Evolutionary conservation across 2,113 vertebrate species (phyloP), one percentile per base, ranked within the genome.

Genomic region (Anas platyrhynchos): DNA sequence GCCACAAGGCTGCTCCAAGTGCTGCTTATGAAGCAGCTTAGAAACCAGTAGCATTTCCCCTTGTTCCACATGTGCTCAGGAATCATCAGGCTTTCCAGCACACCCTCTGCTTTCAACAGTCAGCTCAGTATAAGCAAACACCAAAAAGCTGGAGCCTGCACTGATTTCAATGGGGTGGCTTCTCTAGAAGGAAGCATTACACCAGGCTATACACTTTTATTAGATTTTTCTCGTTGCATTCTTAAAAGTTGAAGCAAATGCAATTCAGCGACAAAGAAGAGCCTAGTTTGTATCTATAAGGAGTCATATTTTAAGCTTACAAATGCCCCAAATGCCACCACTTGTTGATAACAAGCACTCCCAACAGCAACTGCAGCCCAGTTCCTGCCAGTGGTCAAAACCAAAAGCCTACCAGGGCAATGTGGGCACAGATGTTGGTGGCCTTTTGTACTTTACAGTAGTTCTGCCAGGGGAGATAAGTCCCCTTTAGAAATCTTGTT

Each of bases 1-100:
- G 59, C 95, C 94, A 88, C 88, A 86, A 93, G 83, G 91, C 76
- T 90, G 72, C 85, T 93, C 79, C 88, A 76, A 88, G 27, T 63
- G 76, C 90, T 94, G 76, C 56, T 63, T 36, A 38, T n/a, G 65
- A 67, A 74, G 63, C 59, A 86, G 43, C 8, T 80, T 22, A 46
- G 21, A 86, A 91, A 54, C 26, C 29, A 62, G 54, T 13, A 66
- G 66, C 48, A 36, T 72, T 85, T 88, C 52, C 15, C 69, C 18
- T 48, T 43, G 22, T 21, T 79, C 72, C 5, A 13, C 54, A 72
- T 15, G 14, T 38, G 32, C 21, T 44, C 31, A 79, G 68, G 78
- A 72, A 61, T 23, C 31, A 38, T 8, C 34, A 79, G 34, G 13
- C 21, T 77, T 86, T 58, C 44, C 79, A 93, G 76, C 31, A 77